Conservation (phyloP, 2,797 vertebrate species). For the Siniperca scherzeri region DNA sequence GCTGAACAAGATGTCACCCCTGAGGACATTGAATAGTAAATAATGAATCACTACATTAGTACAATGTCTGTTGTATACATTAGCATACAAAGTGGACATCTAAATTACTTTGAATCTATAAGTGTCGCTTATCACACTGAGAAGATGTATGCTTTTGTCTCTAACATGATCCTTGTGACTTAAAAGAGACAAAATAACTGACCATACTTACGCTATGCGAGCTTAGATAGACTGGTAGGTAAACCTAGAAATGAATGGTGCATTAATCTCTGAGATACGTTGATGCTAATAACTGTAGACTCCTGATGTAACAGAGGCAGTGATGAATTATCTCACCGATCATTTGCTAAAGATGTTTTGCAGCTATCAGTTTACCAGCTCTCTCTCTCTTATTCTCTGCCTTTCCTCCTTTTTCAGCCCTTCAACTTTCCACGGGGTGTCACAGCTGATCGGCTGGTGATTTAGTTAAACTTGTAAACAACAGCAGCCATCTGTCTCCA, state of each 20-base stretch:
- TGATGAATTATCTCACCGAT: slow-evolving; percentile 70
- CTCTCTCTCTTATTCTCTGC: slow-evolving; percentile 29
- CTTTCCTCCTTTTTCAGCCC: slow-evolving; percentile 39
- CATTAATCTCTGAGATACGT: slow-evolving; percentile 61
- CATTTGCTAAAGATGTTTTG: slow-evolving; percentile 60
- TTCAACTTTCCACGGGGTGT: slow-evolving; percentile 69
- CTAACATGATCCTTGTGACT: slow-evolving; percentile 27
- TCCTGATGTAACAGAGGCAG: slow-evolving; percentile 49
- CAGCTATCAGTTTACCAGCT: slow-evolving; percentile 44
- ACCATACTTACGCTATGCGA: slow-evolving; percentile 27
- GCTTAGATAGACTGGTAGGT: slow-evolving; percentile 42
- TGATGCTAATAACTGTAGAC: slow-evolving; percentile 55
- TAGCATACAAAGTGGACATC: slow-evolving; percentile 80
- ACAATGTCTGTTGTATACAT: slow-evolving; percentile 71
- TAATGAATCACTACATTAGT: slow-evolving; percentile 72
- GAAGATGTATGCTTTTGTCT: slow-evolving; percentile 61
- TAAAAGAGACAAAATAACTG: slow-evolving; percentile 38
- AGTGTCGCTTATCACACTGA: slow-evolving; percentile 58
- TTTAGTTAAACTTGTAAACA: slow-evolving; percentile 84
- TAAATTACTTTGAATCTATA: slow-evolving; percentile 78
- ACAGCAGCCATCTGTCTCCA: slow-evolving; percentile 84
- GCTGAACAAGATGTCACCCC: slow-evolving; percentile 64
- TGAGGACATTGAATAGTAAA: slow-evolving; percentile 65
- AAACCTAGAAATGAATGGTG: slow-evolving; percentile 55
- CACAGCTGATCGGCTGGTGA: slow-evolving; percentile 71